Percentiles rank a stretch among this genome's conserved stretches.
These are phyloP conservation scores for Akabosia matsudoensis DNA, from an alignment of 1,140 invertebrate species.

Conservation along the genomic window DNA sequence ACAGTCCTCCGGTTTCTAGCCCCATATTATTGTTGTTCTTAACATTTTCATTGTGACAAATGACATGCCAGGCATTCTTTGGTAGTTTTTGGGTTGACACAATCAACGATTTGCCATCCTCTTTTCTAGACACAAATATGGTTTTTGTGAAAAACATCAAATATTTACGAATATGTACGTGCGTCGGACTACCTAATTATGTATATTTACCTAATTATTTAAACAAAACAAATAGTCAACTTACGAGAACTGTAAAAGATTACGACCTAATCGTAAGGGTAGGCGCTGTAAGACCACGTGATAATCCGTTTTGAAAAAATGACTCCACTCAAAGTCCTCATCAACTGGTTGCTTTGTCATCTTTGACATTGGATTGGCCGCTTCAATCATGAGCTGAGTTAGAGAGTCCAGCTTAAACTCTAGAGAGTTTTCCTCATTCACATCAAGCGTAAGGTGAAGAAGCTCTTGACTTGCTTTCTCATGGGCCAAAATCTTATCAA, in stretches of 20 bases:
- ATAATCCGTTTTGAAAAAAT: slow-evolving; percentile 36
- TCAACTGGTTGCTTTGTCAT: neutral
- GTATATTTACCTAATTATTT: too few species aligned
- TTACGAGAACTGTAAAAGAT: neutral
- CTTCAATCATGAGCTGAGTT: neutral
- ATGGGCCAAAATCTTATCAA: neutral
- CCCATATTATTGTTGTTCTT: too few species aligned
- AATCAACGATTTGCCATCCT: too few species aligned
- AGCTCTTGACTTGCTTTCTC: neutral
- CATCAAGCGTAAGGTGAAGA: neutral
- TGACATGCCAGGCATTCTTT: too few species aligned
- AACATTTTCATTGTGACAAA: too few species aligned
- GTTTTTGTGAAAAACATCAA: too few species aligned
- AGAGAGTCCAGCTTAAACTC: neutral
- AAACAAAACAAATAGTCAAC: neutral
- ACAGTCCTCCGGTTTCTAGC: too few species aligned
- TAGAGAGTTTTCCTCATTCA: neutral
- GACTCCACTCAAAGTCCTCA: neutral
- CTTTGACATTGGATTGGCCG: neutral
- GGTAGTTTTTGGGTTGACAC: too few species aligned
- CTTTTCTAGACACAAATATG: too few species aligned
- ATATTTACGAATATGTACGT: too few species aligned
- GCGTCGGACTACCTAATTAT: too few species aligned
- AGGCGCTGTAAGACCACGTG: slow-evolving; percentile 10
- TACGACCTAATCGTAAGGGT: neutral